Conservation (phyloP, 2,113 vertebrate species). For the Thymallus thymallus region DNA sequence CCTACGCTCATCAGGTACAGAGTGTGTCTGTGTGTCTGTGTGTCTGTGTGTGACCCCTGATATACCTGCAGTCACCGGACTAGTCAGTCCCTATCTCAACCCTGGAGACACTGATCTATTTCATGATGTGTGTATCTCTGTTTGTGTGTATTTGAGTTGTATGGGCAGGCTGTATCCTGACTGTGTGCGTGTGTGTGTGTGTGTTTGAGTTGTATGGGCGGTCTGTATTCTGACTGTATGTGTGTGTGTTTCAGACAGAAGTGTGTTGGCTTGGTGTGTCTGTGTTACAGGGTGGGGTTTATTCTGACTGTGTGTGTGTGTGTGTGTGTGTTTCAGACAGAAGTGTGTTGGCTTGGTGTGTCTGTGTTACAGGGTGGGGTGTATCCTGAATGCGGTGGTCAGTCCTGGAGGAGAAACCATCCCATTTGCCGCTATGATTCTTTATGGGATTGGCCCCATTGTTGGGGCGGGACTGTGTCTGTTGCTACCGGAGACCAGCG, state of each 20-base stretch:
- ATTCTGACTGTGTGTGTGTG: constrained; percentile 34
- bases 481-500: constrained; percentile 71
- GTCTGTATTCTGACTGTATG: neutral
- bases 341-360: constrained; percentile 67
- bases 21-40: no score
- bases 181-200: no score
- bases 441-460: constrained; percentile 70
- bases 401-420: constrained; percentile 40
- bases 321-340: constrained; percentile 55
- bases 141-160: neutral
- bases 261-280: constrained; percentile 64
- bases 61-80: no score
- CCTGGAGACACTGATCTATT: no score
- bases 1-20: constrained; percentile 71
- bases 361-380: constrained; percentile 63
- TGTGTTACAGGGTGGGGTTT: constrained; percentile 64
- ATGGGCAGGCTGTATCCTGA: neutral
- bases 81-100: no score
- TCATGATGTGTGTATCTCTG: neutral
- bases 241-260: constrained; percentile 60
- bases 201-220: no score
- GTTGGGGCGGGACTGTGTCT: constrained; percentile 62
- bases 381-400: constrained; percentile 61
- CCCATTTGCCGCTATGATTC: constrained; percentile 67
- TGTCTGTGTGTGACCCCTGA: neutral